Base-by-base conservation (phyloP, 2,797 vertebrate genomes). In the Etheostoma nigrum region DNA sequence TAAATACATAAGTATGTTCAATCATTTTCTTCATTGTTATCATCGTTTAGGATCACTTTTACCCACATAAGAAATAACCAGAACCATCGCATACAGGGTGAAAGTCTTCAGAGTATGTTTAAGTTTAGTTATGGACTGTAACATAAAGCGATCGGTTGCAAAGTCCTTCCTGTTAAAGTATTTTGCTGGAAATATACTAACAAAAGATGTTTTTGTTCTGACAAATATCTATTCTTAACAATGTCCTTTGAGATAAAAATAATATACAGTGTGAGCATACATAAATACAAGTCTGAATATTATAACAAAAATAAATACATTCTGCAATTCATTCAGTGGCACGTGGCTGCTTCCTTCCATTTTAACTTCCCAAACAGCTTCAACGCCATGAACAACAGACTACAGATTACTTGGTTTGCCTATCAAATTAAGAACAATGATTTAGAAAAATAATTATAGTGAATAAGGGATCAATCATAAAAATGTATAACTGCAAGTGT, bases 1-100 rank as follows among this genome's bases (percentile, higher is more conserved):
- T 63, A 85, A 84, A 80, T 81, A 87, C 84, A 85, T 86, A 70
- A 83, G 85, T 86, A 79, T 66, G 12, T 76, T 79, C 1, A 62
- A 40, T 45, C 67, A 8, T 74, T 81, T 79, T 82, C 69, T 79
- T 55, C 10, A 76, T 76, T 77, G 66, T 57, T 61, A 69, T 69
- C 57, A 47, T 21, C 67, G 42, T 67, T 68, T n/a, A 83, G 42
- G 25, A 72, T 72, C 65, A 76, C 62, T 68, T 25, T 77, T 21
- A 69, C 47, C 67, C 52, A 88, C 65, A 51, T 66, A 49, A 68
- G 76, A 87, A 86, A 81, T 78, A 69, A 72, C 13, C 63, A 33
- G 14, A 84, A 86, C 61, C 59, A 58, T 54, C 67, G 36, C 18
- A 67, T 44, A 84, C 72, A 83, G 77, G 47, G 12, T 53, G 9